Conservation (phyloP, 1,140 invertebrate genomes). For the Heliothis virescens region DNA sequence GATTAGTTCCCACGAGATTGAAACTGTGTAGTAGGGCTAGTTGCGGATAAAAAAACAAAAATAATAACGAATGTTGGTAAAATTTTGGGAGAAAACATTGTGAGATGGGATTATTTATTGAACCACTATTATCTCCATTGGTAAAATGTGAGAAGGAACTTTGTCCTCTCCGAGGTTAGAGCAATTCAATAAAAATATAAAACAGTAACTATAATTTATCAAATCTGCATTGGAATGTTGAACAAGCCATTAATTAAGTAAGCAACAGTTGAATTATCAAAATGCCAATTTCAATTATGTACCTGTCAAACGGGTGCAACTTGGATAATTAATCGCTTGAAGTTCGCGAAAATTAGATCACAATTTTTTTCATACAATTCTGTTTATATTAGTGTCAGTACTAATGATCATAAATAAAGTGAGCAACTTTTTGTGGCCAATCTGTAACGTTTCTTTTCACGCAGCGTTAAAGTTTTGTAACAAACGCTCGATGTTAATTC, state of each 20-base stretch:
- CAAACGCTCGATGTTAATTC: constrained; percentile 14
- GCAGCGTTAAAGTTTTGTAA: background rate
- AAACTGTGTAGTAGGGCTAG: too few relatives aligned
- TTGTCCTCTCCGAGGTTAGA: too few relatives aligned
- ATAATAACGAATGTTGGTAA: too few relatives aligned
- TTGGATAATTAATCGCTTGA: too few relatives aligned
- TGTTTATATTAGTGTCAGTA: background rate
- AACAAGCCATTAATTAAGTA: background rate
- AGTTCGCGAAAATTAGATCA: too few relatives aligned
- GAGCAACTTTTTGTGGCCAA: constrained; percentile 18
- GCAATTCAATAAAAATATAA: background rate
- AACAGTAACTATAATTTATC: background rate
- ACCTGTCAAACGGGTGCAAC: constrained; percentile 1
- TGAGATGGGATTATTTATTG: too few relatives aligned
- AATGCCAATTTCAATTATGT: background rate
- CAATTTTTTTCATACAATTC: background rate
- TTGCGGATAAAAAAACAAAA: too few relatives aligned
- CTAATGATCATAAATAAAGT: constrained; percentile 1
- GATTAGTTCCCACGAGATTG: too few relatives aligned
- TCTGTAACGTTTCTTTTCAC: background rate
- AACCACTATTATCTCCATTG: too few relatives aligned
- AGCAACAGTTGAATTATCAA: background rate
- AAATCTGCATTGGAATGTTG: background rate
- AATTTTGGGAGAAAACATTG: too few relatives aligned
- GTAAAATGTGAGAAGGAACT: too few relatives aligned